Base-by-base conservation (phyloP, 2,797 vertebrate genomes). In the Sandelia bainsii region DNA sequence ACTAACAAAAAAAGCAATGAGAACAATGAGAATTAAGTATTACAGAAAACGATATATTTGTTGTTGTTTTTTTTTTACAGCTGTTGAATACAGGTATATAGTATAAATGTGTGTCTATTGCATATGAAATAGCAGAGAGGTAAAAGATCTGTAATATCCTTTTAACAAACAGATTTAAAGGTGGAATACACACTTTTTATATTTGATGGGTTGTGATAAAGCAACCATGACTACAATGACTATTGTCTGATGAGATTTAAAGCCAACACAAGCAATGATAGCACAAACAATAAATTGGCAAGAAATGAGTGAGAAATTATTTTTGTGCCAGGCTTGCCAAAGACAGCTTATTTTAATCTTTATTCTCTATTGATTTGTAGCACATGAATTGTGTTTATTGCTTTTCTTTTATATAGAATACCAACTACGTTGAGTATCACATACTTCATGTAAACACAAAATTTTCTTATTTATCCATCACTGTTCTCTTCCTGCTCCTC, bases 261-360 rank as follows among this genome's bases (percentile, higher is more conserved):
- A 44, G 40, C 65, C 46, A 70, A 62, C 16, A 73, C 0, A 27
- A 61, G 25, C 49, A 16, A 2, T 12, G 2, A 14, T 20, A 60
- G n/a, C 57, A 27, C 40, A 72, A 54, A 72, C 51, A 72, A 10
- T 59, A 34, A 50, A 3, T 48, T 50, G 22, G 20, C 13, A 40
- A 17, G 10, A 4, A 32, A 40, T 37, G n/a, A 20, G 27, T 48
- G 22, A 27, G 42, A 23, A 32, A 49, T 42, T 3, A 29, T 39
- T 42, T 58, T 6, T n/a, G 25, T 65, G 10, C n/a, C 11, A 64
- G 34, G 42, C 22, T 29, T 10, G 23, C 29, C 32, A 11, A 52
- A 58, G 25, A 61, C n/a, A 11, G 12, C 29, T 13, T 1, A 7
- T 46, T 34, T 27, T 10, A 49, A 22, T 62, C 7, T 46, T 16